These are phyloP conservation scores for Araneus ventricosus DNA, from an alignment of 1,140 invertebrate species.

Conservation along the genomic window DNA sequence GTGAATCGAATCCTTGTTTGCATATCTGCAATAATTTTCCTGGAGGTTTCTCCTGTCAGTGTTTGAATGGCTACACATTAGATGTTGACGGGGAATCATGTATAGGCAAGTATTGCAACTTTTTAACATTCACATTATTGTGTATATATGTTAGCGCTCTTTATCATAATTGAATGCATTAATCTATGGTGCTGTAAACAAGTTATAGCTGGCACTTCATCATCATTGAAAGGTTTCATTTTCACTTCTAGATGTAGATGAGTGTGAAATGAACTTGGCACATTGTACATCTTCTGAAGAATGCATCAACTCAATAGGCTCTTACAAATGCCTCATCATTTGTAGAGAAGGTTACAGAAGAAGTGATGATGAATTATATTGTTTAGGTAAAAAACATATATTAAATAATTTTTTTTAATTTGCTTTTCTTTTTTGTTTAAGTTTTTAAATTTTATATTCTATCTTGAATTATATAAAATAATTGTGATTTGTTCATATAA, in stretches of 20 bases:
- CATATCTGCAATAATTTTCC: constrained; percentile 91
- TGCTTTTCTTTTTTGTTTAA: background rate
- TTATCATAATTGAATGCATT: background rate
- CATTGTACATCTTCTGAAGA: constrained; percentile 85
- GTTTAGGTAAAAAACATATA: constrained; percentile 78
- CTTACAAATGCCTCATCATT: constrained; percentile 86
- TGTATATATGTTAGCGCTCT: background rate
- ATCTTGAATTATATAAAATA: too few species aligned
- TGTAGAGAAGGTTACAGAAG: constrained; percentile 89
- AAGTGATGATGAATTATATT: constrained; percentile 78
- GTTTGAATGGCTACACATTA: constrained; percentile 79
- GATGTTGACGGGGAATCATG: constrained; percentile 79
- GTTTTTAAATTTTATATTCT: background rate
- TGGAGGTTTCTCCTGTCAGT: constrained; percentile 89
- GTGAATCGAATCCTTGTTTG: constrained; percentile 90
- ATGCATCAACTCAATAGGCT: constrained; percentile 88
- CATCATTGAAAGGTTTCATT: background rate
- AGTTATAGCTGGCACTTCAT: background rate
- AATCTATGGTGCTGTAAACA: background rate
- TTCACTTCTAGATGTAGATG: constrained; percentile 79
- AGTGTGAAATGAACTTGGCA: constrained; percentile 79
- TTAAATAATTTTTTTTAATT: background rate
- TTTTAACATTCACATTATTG: background rate
- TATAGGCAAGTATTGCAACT: constrained; percentile 77
- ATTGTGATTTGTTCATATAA: too few species aligned